A percentile compares a stretch with the other conserved stretches of the same genome.
Conservation (phyloP, 2,888 invertebrate species). For the Hypomecis atomaria region DNA sequence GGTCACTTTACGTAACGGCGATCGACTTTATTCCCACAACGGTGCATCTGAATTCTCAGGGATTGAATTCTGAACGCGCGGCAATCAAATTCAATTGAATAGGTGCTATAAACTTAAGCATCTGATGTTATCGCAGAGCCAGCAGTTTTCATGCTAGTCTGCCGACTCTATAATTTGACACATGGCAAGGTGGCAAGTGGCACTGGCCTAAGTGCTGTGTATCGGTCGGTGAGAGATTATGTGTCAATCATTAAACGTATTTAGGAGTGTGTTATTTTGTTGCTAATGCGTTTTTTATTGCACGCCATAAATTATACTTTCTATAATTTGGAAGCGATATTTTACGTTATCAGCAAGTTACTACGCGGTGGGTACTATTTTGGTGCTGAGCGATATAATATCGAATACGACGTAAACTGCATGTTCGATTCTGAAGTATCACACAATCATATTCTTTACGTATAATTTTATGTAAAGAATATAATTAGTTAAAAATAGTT, state of each 20-base stretch:
- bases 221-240: slow-evolving; percentile 27
- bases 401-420: not conserved
- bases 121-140: slow-evolving; percentile 25
- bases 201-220: not conserved
- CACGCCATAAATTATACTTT: slow-evolving; percentile 71
- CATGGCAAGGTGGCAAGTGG: not conserved
- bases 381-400: slow-evolving; percentile 29
- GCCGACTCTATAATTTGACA: slow-evolving; percentile 9
- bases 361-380: slow-evolving; percentile 26
- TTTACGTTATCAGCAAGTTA: slow-evolving; percentile 57
- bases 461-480: no score
- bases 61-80: slow-evolving; percentile 30
- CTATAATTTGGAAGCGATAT: slow-evolving; percentile 65
- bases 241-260: slow-evolving; percentile 43
- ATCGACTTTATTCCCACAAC: slow-evolving; percentile 44
- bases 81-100: slow-evolving; percentile 42
- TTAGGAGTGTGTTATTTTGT: slow-evolving; percentile 48
- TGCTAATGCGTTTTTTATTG: slow-evolving; percentile 60
- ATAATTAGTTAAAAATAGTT: no score
- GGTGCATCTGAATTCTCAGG: slow-evolving; percentile 35
- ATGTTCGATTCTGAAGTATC: no score
- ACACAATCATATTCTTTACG: no score
- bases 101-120: slow-evolving; percentile 30
- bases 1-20: slow-evolving; percentile 67
- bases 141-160: slow-evolving; percentile 12